Percentiles rank a stretch among this genome's conserved stretches.
Conservation (phyloP, 2,797 vertebrate genomes). For the Tympanoctomys barrerae region DNA sequence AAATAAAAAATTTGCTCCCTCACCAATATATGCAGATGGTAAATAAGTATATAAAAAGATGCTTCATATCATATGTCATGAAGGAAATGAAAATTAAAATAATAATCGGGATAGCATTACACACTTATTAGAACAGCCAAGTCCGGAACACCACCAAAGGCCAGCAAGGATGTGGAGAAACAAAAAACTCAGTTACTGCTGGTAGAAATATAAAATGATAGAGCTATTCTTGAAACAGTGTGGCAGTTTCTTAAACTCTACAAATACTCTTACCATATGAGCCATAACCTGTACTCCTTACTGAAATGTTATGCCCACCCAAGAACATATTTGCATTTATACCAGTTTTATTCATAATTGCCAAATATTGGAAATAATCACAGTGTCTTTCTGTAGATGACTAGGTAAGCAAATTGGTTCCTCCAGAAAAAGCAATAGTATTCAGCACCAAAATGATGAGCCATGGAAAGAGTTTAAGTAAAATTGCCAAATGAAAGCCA, state of each 20-base stretch:
- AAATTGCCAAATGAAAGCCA: neutral
- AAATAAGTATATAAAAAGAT: conserved; percentile 35
- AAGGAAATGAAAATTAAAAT: conserved; percentile 15
- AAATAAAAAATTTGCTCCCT: neutral
- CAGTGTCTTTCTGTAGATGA: neutral
- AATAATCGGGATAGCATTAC: neutral
- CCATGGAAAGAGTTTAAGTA: neutral
- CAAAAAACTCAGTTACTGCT: neutral
- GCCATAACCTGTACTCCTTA: neutral
- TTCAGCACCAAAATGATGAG: neutral
- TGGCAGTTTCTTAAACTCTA: neutral
- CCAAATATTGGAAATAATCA: neutral
- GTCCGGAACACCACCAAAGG: neutral
- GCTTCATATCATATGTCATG: neutral
- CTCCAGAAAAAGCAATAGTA: conserved; percentile 10
- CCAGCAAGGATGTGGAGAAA: neutral
- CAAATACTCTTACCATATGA: neutral
- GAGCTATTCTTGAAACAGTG: neutral
- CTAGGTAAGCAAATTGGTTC: neutral
- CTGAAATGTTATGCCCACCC: neutral
- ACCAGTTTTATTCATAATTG: neutral
- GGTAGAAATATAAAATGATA: neutral
- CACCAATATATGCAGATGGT: neutral
- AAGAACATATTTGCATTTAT: neutral
- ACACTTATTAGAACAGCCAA: neutral